Percentiles rank a stretch among this genome's conserved stretches.
Conservation (phyloP, 2,797 vertebrate genomes). For the Chlorospingus semifuscus region DNA sequence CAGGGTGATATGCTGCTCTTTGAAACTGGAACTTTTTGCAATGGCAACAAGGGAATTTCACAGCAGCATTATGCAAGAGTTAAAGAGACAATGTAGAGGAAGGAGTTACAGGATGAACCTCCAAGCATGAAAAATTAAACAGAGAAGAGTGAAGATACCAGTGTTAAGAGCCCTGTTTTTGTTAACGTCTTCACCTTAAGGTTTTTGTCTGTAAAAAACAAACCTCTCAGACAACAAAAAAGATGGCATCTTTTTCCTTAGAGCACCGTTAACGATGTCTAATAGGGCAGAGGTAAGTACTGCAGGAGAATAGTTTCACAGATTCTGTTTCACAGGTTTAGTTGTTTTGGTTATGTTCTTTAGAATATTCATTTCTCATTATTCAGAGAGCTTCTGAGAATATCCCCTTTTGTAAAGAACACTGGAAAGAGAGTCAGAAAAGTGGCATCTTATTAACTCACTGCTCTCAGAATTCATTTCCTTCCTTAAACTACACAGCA, state of each 20-base stretch:
- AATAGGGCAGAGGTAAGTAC: not conserved
- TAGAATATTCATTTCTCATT: conserved; percentile 8
- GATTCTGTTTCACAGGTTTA: not conserved
- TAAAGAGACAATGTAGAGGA: not conserved
- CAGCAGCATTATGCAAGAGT: not conserved
- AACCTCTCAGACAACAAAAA: not conserved
- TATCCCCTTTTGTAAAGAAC: not conserved
- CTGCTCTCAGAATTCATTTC: conserved; percentile 25
- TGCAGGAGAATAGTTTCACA: not conserved
- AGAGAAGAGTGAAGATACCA: not conserved
- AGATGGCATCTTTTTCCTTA: not conserved
- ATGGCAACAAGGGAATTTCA: not conserved
- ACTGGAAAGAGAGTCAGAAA: not conserved
- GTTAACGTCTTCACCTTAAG: not conserved
- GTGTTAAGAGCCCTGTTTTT: not conserved
- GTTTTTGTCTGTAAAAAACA: not conserved
- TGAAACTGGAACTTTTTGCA: not conserved
- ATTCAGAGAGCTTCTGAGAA: not conserved
- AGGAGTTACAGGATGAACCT: not conserved
- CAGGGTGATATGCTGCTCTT: not conserved
- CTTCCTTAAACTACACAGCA: not conserved
- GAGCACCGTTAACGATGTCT: not conserved
- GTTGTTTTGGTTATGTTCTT: not conserved
- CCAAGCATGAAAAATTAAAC: not conserved
- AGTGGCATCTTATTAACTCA: conserved; percentile 17